Percentiles rank a stretch among this genome's conserved stretches.
Evolutionary conservation across 2,113 vertebrate species (phyloP).

Genomic region (Hippoglossus stenolepis): DNA sequence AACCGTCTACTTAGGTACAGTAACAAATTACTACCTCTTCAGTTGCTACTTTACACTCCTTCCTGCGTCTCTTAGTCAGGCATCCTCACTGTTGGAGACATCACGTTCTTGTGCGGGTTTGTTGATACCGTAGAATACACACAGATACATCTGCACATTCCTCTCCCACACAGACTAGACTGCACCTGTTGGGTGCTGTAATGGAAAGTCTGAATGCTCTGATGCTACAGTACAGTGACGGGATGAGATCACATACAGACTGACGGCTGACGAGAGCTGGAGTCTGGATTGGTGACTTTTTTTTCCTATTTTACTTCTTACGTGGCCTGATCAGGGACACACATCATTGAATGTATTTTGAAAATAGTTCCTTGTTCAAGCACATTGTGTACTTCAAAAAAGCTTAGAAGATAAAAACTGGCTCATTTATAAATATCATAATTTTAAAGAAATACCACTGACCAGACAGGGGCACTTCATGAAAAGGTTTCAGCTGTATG

Average conservation of each 20-base stretch:
- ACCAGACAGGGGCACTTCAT: too few species aligned
- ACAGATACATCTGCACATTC: constrained; percentile 52
- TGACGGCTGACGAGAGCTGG: background rate
- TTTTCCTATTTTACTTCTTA: background rate
- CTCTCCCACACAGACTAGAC: constrained; percentile 51
- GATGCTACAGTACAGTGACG: constrained; percentile 17
- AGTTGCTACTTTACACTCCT: background rate
- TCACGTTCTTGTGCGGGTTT: constrained; percentile 18
- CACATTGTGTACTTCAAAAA: background rate
- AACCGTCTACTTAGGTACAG: background rate
- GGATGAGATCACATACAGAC: constrained; percentile 3
- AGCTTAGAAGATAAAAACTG: too few species aligned
- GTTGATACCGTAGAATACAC: constrained; percentile 54
- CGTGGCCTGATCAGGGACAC: background rate
- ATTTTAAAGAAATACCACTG: too few species aligned
- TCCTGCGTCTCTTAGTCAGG: background rate
- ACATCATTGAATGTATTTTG: too few species aligned
- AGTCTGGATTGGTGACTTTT: background rate
- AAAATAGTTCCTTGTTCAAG: too few species aligned
- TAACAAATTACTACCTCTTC: background rate
- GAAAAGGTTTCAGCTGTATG: too few species aligned
- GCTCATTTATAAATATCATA: too few species aligned
- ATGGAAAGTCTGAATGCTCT: constrained; percentile 17
- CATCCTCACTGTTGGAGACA: constrained; percentile 8
- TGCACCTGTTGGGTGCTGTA: constrained; percentile 48